phyloP scores from a whole-genome alignment of 2,797 vertebrate species.

The Crypturellus tataupa region DNA sequence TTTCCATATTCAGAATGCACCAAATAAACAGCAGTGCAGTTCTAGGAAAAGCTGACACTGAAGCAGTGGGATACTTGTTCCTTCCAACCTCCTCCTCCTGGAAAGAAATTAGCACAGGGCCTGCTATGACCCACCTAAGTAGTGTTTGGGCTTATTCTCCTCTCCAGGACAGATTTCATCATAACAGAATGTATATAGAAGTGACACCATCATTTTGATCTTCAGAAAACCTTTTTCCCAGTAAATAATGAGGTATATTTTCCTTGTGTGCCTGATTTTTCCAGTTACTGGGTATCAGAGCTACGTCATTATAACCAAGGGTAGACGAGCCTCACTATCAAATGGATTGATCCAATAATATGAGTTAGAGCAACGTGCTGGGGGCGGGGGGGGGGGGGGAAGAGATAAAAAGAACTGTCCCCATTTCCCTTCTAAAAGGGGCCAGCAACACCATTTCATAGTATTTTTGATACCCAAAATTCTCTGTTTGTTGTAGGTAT shows the following conservation, averaged over 20 bases:
- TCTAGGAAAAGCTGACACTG: conserved; percentile 35
- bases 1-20: conserved; percentile 47
- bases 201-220: neutral
- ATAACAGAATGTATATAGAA: neutral
- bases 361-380: neutral
- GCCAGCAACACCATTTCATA: conserved; percentile 15
- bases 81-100: conserved; percentile 1
- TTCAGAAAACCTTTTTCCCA: neutral
- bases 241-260: neutral
- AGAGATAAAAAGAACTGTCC: neutral
- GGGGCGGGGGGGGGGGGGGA: neutral
- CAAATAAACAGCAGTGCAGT: conserved; percentile 44
- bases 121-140: neutral
- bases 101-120: conserved; percentile 3
- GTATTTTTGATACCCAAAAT: conserved; percentile 36
- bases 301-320: neutral
- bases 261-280: neutral
- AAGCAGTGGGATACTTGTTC: conserved; percentile 17
- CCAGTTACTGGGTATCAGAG: neutral
- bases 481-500: conserved; percentile 30
- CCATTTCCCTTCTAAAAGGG: neutral
- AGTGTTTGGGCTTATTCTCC: neutral
- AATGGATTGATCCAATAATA: neutral
- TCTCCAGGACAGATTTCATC: neutral
- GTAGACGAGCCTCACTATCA: neutral